Percentiles rank a stretch among this genome's conserved stretches.
These are phyloP conservation scores for Psococerastis gibbosa DNA, from an alignment of 2,888 invertebrate genomes.

Conservation along the genomic window DNA sequence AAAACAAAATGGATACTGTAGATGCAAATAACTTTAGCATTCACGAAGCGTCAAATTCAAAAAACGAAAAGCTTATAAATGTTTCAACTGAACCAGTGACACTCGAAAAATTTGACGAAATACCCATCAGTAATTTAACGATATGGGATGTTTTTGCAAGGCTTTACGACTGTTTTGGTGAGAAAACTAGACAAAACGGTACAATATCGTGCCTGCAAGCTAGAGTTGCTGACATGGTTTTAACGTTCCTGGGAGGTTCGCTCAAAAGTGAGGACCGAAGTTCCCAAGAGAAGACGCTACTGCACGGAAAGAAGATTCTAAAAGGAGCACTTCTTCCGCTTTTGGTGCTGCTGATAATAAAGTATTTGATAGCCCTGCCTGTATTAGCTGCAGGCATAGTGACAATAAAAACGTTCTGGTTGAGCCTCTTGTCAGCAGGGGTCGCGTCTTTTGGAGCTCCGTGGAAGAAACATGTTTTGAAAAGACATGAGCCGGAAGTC, in stretches of 20 bases:
- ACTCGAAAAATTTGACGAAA: too few relatives aligned
- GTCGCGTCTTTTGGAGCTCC: conserved; percentile 4
- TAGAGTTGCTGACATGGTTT: not conserved
- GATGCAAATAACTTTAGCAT: too few relatives aligned
- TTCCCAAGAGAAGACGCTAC: not conserved
- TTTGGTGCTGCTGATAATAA: not conserved
- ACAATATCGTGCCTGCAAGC: not conserved
- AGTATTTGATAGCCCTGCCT: conserved; percentile 3
- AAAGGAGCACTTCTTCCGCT: conserved; percentile 1
- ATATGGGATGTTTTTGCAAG: not conserved
- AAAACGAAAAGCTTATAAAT: too few relatives aligned
- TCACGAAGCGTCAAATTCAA: too few relatives aligned
- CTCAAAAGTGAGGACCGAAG: not conserved
- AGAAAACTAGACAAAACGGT: not conserved
- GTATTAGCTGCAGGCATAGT: not conserved
- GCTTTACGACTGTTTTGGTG: not conserved
- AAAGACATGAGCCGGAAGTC: too few relatives aligned
- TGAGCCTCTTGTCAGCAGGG: conserved; percentile 4
- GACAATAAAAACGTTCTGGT: conserved; percentile 9
- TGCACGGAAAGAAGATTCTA: not conserved
- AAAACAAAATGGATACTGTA: too few relatives aligned
- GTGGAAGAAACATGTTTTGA: conserved; percentile 2
- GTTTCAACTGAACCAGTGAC: too few relatives aligned
- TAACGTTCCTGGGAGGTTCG: not conserved
- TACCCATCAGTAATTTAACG: not conserved